Evolutionary conservation across 2,888 invertebrate species (phyloP), one percentile per base, ranked within the genome.

Genomic region (Fragum fragum): DNA sequence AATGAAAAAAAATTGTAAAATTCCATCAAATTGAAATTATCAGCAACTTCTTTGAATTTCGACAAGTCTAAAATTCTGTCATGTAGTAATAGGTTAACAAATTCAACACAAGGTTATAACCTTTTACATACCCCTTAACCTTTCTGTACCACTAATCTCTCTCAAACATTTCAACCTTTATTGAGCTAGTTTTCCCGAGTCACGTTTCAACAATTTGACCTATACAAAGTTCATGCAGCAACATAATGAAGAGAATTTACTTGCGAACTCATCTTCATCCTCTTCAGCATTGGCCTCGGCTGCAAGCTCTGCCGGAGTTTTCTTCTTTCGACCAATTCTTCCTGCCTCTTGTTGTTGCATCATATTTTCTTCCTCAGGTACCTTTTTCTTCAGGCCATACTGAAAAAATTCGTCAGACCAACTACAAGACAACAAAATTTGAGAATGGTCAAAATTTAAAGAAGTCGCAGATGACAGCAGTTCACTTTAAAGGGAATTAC

Each of bases 311-410:
- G 99, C 99, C 0, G 99, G 99, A 83, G 99, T 99, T 95, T 99
- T 99, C 96, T 99, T 99, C 96, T 98, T 98, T 95, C 99, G 97
- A 97, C 99, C 99, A 93, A 99, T 96, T 39, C 95, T 88, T 0
- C 94, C 93, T 6, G 78, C 82, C 6, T 94, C 94, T 29, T 90
- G 90, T 57, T 88, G 85, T 53, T 85, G 88, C 71, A 85, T 70
- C 39, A 87, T 84, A 0, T 88, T 89, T 61, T 93, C 93, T 55
- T 87, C 84, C 39, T 90, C 92, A 5, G 90, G 90, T 36, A 91
- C 91, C 95, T 98, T 98, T 96, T 99, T 99, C 95, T 98, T 98
- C 95, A 99, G 98, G 96, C 99, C 99, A 96, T 99, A 99, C 99
- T 99, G 96, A 42, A 90, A 89, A 23, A 59, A n/a, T n/a, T n/a